Evolutionary conservation across 92 coral and sea anemone species (phyloP).

Genomic region (Virgularia gustaviana): DNA sequence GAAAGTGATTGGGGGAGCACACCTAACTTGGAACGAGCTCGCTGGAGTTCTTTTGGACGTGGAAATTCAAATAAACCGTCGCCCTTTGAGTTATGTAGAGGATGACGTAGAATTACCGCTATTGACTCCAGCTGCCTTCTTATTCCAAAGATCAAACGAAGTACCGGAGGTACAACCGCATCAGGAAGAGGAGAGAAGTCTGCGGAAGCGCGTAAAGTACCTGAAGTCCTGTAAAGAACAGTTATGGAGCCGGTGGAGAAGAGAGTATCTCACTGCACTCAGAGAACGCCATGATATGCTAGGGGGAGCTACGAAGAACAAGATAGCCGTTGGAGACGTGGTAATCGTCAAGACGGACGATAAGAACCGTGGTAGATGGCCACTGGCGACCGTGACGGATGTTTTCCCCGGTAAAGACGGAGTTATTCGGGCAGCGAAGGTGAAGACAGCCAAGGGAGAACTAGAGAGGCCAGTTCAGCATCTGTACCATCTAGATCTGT

Average conservation of each 20-base stretch:
- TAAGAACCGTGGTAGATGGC: constrained; percentile 17
- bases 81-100: not conserved
- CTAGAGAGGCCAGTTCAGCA: constrained; percentile 47
- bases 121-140: not conserved
- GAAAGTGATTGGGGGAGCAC: constrained; percentile 8
- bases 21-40: not conserved
- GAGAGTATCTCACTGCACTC: constrained; percentile 3
- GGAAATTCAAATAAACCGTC: constrained; percentile 4
- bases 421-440: not conserved
- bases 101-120: constrained; percentile 10
- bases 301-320: not conserved
- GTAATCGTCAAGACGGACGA: constrained; percentile 11
- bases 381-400: not conserved
- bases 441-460: constrained; percentile 14
- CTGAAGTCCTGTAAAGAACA: not conserved
- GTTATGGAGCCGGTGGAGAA: not conserved
- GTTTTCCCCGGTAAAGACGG: constrained; percentile 4
- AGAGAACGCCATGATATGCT: constrained; percentile 4
- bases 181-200: not conserved
- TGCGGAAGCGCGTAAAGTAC: constrained; percentile 21
- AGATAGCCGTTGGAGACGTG: constrained; percentile 7
- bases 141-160: not conserved
- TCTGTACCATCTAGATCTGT: constrained; percentile 39
- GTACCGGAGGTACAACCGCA: constrained; percentile 4
- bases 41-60: not conserved